These are phyloP conservation scores for Melieria crassipennis DNA, from an alignment of 2,888 invertebrate genomes.

Conservation along the genomic window DNA sequence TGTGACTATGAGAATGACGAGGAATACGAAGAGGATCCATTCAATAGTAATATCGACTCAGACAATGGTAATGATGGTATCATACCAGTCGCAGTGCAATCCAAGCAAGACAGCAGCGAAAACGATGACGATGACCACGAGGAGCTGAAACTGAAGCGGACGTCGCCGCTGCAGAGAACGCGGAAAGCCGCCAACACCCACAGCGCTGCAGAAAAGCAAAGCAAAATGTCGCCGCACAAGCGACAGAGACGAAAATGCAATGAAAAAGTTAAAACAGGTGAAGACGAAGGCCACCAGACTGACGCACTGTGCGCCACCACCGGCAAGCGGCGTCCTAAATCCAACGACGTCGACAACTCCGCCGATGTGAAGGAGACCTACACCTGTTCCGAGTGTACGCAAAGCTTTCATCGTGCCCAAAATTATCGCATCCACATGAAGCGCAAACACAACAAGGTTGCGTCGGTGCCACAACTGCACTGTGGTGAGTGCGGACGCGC, in stretches of 20 bases:
- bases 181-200: no score
- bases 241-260: neutral
- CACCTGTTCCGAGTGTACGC: conserved; percentile 36
- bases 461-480: conserved; percentile 32
- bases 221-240: no score
- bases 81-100: neutral
- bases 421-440: conserved; percentile 47
- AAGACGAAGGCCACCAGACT: neutral
- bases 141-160: neutral
- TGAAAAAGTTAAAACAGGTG: neutral
- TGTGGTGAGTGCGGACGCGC: conserved; percentile 43
- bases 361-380: neutral
- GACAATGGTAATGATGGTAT: neutral
- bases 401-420: conserved; percentile 33
- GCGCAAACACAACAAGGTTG: conserved; percentile 38
- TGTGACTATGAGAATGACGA: conserved; percentile 34
- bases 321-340: no score
- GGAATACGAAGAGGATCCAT: conserved; percentile 37
- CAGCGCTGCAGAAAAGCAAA: no score
- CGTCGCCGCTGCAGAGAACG: no score
- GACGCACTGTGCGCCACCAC: neutral
- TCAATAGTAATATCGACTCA: conserved; percentile 18
- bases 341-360: no score
- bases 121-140: conserved; percentile 8
- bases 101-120: neutral